A percentile compares a stretch with the other conserved stretches of the same genome.
Conservation (phyloP, 2,797 vertebrate species). For the Rhinella marina region DNA sequence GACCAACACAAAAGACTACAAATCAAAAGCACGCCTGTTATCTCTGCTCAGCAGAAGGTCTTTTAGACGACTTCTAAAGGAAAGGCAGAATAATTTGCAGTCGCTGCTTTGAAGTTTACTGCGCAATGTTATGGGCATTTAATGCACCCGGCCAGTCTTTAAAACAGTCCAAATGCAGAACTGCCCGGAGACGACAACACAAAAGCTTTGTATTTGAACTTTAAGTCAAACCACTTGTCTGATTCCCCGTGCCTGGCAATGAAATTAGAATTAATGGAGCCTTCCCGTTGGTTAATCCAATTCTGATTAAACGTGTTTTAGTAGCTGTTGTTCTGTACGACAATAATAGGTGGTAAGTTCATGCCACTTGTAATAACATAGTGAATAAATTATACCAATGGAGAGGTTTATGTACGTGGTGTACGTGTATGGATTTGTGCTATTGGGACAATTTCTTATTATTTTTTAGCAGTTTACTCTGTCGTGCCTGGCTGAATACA, state of each 20-base stretch:
- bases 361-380: constrained; percentile 14
- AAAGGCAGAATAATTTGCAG: constrained; percentile 70
- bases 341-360: constrained; percentile 53
- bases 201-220: constrained; percentile 48
- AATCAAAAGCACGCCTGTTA: constrained; percentile 73
- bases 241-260: constrained; percentile 21
- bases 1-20: constrained; percentile 66
- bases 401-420: background rate
- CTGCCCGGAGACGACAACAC: constrained; percentile 57
- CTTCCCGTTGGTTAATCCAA: constrained; percentile 47
- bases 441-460: background rate
- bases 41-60: constrained; percentile 72
- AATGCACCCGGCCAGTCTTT: constrained; percentile 67
- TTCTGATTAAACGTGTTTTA: constrained; percentile 49
- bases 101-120: constrained; percentile 73
- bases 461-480: background rate
- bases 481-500: background rate
- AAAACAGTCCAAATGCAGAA: constrained; percentile 63
- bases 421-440: background rate
- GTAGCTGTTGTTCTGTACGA: constrained; percentile 41
- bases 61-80: constrained; percentile 66
- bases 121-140: constrained; percentile 66
- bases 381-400: background rate
- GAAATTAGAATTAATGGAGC: constrained; percentile 55
- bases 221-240: constrained; percentile 52